Percentiles rank a stretch among this genome's conserved stretches.
Conservation (phyloP, 2,888 invertebrate species). For the Adelphocoris suturalis region DNA sequence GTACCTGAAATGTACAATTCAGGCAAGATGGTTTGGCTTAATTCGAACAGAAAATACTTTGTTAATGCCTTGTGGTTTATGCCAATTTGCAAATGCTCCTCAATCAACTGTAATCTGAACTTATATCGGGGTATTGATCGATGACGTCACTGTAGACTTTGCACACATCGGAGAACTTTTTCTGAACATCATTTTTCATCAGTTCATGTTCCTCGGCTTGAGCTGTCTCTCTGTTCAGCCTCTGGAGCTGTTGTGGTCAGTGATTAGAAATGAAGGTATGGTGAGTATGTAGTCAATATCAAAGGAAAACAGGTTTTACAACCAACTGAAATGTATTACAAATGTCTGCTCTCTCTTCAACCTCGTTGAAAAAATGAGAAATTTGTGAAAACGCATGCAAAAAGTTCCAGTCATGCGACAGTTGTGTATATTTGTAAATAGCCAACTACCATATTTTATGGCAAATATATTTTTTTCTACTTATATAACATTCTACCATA, state of each 20-base stretch:
- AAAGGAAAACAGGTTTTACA: no score
- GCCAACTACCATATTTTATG: no score
- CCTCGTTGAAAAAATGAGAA: no score
- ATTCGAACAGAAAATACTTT: neutral
- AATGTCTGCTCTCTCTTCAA: no score
- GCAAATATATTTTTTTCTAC: no score
- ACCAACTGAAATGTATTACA: no score
- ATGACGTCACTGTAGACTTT: constrained; percentile 61
- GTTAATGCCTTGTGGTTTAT: neutral
- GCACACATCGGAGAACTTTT: constrained; percentile 37
- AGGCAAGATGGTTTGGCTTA: neutral
- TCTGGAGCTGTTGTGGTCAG: constrained; percentile 19
- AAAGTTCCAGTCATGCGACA: no score
- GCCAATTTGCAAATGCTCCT: neutral
- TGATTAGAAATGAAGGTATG: neutral
- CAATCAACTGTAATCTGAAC: constrained; percentile 44
- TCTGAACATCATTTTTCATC: constrained; percentile 30
- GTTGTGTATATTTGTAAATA: no score
- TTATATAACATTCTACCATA: no score
- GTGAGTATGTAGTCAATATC: no score
- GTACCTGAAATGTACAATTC: neutral
- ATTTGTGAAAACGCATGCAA: no score
- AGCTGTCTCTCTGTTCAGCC: constrained; percentile 18
- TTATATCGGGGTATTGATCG: constrained; percentile 43
- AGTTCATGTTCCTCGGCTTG: neutral